A percentile compares a stretch with the other conserved stretches of the same genome.
phyloP scores from a whole-genome alignment of 2,888 invertebrate genomes.

The Agrochola lychnidis region DNA sequence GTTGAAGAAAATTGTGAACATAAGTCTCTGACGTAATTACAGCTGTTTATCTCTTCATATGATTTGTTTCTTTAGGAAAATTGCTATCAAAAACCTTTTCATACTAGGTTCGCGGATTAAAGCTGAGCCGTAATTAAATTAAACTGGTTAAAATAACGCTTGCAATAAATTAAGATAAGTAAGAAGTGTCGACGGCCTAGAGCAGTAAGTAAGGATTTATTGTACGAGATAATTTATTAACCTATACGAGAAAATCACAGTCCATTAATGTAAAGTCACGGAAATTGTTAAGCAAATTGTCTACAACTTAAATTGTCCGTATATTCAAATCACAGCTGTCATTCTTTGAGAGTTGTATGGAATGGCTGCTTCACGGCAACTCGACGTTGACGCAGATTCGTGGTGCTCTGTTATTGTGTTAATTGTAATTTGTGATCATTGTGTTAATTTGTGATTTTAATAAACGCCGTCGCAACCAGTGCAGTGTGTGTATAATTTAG shows the following conservation, averaged over 20 bases:
- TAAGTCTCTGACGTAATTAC: background rate
- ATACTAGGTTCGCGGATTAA: background rate
- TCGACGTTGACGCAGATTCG: too few species aligned
- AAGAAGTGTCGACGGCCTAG: background rate
- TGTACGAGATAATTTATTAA: background rate
- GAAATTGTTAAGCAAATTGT: too few species aligned
- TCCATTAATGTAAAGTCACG: background rate
- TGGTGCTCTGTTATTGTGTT: too few species aligned
- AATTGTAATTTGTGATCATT: too few species aligned
- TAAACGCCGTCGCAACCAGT: too few species aligned
- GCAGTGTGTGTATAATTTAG: too few species aligned
- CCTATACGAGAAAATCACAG: background rate
- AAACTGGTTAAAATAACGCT: constrained; percentile 15
- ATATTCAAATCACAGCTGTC: too few species aligned
- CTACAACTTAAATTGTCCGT: too few species aligned
- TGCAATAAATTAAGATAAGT: constrained; percentile 7
- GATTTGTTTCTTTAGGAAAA: background rate
- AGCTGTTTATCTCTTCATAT: background rate
- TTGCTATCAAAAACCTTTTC: background rate
- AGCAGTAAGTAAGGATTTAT: constrained; percentile 1
- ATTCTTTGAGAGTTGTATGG: too few species aligned
- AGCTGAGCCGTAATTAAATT: constrained; percentile 2
- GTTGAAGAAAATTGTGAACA: background rate
- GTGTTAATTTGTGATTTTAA: too few species aligned
- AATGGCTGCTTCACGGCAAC: too few species aligned